phyloP scores from a whole-genome alignment of 2,888 invertebrate genomes.

The Timandra comae region DNA sequence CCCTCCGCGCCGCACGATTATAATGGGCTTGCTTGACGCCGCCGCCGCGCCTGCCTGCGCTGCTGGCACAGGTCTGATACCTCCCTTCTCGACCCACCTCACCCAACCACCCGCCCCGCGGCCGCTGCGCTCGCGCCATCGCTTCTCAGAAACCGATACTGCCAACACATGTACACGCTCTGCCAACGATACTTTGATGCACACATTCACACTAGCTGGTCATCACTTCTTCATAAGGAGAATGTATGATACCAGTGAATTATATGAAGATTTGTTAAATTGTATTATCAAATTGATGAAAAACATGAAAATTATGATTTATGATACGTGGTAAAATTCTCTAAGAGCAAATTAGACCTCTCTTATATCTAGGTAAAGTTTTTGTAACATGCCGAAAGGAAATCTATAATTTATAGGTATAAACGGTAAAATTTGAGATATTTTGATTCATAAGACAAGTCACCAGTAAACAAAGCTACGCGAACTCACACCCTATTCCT shows the following conservation, averaged over 20 bases:
- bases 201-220: slow-evolving; percentile 34
- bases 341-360: no score
- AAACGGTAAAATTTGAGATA: no score
- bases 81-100: no score
- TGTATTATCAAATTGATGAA: no score
- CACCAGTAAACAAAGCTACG: slow-evolving; percentile 33
- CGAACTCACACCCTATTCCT: no score
- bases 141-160: slow-evolving; percentile 66
- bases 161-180: slow-evolving; percentile 31
- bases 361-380: no score
- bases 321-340: no score
- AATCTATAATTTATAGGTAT: no score
- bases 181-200: slow-evolving; percentile 30
- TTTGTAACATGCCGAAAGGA: no score
- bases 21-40: slow-evolving; percentile 56
- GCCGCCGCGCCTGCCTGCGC: slow-evolving; percentile 29
- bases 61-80: slow-evolving; percentile 19
- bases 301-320: no score
- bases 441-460: slow-evolving; percentile 23
- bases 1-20: slow-evolving; percentile 32
- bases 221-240: slow-evolving; percentile 26
- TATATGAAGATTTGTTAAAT: no score
- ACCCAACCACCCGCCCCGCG: slow-evolving; percentile 23
- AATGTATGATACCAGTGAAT: slow-evolving; percentile 11
- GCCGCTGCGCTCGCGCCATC: slow-evolving; percentile 47